Base-by-base conservation (phyloP, 2,797 vertebrate genomes). In the Sebastes nivosus region DNA sequence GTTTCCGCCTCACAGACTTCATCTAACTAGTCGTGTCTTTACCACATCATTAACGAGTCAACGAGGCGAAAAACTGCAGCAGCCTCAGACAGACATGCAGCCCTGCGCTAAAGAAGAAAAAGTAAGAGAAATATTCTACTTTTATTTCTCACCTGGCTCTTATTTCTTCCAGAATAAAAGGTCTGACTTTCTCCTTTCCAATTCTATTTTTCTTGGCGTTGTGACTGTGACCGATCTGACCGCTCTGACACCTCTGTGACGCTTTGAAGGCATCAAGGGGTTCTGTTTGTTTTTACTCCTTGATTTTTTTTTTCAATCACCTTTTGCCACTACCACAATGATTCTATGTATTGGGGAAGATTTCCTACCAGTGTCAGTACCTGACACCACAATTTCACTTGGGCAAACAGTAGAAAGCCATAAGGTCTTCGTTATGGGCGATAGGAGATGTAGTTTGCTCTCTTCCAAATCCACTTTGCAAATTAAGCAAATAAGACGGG, bases 11-110 rank as follows among this genome's bases (percentile, higher is more conserved):
- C 82, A 78, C 27, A 63, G 87, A 77, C 68, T 83, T 77, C 85
- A 80, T 81, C 83, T 77, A 80, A 82, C 85, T 82, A 85, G 81
- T 90, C 68, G 67, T 92, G 88, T 85, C 82, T 87, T 90, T 75
- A 81, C 67, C 89, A 89, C 90, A 87, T 91, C 93, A 91, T 94
- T 94, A 94, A 86, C 61, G 72, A 92, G 77, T 81, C 91, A 92
- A 92, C 77, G 81, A 91, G 84, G 87, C 81, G 38, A 69, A 87
- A 86, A 87, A 81, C 83, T 72, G 80, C 87, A 73, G 75, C 14
- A 65, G 72, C 85, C 82, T 79, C 84, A 70, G 75, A 91, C 72
- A 70, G 75, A 83, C 82, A 46, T 55, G 82, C 60, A 80, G 81
- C 79, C 68, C 67, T 14, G 81, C 54, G 4, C 61, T 30, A 34